phyloP scores from a whole-genome alignment of 2,113 vertebrate species.

The Aspidoscelis tigris region DNA sequence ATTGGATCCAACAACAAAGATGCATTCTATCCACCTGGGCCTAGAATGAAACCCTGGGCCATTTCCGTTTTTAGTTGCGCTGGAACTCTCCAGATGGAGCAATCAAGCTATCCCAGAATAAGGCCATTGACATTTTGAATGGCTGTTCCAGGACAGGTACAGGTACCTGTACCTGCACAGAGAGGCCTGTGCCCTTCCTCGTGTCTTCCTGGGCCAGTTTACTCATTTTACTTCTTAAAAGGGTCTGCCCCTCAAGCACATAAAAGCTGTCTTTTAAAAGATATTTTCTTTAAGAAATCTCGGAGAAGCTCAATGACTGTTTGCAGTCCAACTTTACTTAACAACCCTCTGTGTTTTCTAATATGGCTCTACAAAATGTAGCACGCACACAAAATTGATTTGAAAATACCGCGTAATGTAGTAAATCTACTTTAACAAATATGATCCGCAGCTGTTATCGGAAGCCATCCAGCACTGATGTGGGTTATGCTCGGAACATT shows the following conservation, averaged over 20 bases:
- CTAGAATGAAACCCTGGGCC: too few species aligned
- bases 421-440: constrained; percentile 26
- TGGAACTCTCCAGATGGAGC: too few species aligned
- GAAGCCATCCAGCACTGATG: constrained; percentile 3
- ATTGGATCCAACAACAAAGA: too few species aligned
- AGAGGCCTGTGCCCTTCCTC: too few species aligned
- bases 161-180: too few species aligned
- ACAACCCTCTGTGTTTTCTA: constrained; percentile 10
- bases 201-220: too few species aligned
- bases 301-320: background rate
- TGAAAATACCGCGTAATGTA: constrained; percentile 19
- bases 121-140: too few species aligned
- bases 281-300: constrained; percentile 25
- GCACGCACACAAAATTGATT: constrained; percentile 13
- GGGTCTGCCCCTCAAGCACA: background rate
- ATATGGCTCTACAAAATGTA: constrained; percentile 8
- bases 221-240: too few species aligned
- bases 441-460: constrained; percentile 29
- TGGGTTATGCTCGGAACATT: background rate
- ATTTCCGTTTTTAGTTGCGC: too few species aligned
- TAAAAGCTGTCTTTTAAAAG: background rate
- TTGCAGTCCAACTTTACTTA: constrained; percentile 8
- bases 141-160: too few species aligned
- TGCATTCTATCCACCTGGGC: too few species aligned
- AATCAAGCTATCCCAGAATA: too few species aligned